These are phyloP conservation scores for Dicranocentrus wangi DNA, from an alignment of 2,888 invertebrate genomes.

Conservation along the genomic window DNA sequence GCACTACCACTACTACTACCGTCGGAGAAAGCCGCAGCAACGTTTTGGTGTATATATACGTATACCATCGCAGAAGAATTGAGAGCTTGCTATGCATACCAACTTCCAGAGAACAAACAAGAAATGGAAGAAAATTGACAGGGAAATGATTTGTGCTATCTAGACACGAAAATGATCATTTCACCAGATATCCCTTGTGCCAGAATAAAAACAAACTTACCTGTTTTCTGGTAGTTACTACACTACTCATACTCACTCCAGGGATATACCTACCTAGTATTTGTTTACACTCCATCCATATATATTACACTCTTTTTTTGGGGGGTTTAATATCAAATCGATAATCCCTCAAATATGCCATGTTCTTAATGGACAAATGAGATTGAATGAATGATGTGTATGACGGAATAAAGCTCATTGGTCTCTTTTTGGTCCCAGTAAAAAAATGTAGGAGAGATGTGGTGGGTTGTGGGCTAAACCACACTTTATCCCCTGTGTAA, in stretches of 20 bases:
- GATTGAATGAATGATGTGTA: not conserved
- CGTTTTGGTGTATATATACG: no score
- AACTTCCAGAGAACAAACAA: slow-evolving; percentile 9
- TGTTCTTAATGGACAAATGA: not conserved
- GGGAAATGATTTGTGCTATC: slow-evolving; percentile 65
- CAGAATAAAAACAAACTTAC: no score
- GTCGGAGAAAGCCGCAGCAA: no score
- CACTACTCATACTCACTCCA: no score
- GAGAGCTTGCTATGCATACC: not conserved
- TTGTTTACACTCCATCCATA: no score
- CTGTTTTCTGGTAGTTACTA: no score
- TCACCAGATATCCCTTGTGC: not conserved
- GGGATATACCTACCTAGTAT: no score
- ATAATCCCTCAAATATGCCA: not conserved
- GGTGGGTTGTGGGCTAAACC: no score
- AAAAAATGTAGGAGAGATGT: no score
- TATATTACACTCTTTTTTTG: no score
- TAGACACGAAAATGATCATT: slow-evolving; percentile 56
- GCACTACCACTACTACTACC: no score
- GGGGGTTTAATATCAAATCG: slow-evolving; percentile 3
- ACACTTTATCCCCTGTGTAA: no score
- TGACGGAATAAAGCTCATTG: not conserved
- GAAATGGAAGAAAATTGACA: slow-evolving; percentile 58
- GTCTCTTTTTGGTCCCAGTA: not conserved
- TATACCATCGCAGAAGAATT: not conserved